Conservation (phyloP, 2,888 invertebrate species). For the Zhengitettix transpicula region DNA sequence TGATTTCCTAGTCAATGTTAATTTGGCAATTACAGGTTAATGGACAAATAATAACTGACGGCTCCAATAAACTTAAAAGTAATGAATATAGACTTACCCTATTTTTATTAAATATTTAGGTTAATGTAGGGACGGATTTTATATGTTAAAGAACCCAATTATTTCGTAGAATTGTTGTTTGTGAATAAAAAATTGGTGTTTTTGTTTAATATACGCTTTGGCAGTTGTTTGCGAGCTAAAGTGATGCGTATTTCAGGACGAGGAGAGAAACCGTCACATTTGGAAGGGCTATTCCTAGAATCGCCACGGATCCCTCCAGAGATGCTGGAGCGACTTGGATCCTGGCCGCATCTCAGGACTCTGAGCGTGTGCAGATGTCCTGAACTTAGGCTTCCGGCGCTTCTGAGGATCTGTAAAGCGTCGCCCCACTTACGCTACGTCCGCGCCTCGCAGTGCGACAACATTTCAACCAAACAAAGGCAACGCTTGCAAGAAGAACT, state of each 20-base stretch:
- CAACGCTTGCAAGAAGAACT: background rate
- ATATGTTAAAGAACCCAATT: no score
- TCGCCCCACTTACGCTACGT: background rate
- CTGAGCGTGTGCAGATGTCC: slow-evolving; percentile 16
- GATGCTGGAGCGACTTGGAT: slow-evolving; percentile 1
- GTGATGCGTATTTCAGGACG: background rate
- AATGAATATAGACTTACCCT: no score
- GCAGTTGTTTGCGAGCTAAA: no score
- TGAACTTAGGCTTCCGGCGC: slow-evolving; percentile 15
- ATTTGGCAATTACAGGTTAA: no score
- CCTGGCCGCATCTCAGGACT: slow-evolving; percentile 11
- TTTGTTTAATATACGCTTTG: no score
- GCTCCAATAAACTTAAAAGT: no score
- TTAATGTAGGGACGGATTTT: no score
- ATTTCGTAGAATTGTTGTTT: no score
- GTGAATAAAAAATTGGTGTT: no score
- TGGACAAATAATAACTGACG: no score
- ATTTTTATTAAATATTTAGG: no score
- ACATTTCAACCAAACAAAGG: background rate
- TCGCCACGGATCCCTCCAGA: slow-evolving; percentile 16
- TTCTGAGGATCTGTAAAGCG: background rate
- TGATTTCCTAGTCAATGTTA: no score
- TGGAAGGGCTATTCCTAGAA: slow-evolving; percentile 19
- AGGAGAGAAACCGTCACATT: slow-evolving; percentile 5
- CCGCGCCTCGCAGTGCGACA: background rate